Percentiles rank a stretch among this genome's conserved stretches.
Conservation (phyloP, 1,140 invertebrate genomes). For the Stegodyphus mimosarum region DNA sequence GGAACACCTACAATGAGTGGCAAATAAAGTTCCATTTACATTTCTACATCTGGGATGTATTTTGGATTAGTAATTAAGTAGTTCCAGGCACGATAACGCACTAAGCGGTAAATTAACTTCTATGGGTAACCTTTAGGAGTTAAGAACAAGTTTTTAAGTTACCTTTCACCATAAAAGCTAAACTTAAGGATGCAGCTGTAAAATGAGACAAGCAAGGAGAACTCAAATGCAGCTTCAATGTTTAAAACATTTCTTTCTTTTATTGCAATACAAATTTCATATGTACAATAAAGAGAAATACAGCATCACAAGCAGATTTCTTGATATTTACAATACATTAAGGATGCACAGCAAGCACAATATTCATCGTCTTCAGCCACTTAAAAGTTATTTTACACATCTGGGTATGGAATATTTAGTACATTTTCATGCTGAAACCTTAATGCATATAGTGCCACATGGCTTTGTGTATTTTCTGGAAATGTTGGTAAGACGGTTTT, state of each 20-base stretch:
- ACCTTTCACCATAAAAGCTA: no score
- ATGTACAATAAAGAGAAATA: conserved; percentile 45
- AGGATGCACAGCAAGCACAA: neutral
- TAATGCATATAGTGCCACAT: neutral
- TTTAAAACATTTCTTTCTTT: conserved; percentile 37
- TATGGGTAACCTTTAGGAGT: no score
- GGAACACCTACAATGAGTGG: no score
- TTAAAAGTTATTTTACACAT: neutral
- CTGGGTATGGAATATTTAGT: neutral
- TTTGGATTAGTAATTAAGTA: no score
- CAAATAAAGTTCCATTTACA: no score
- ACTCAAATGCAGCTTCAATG: no score
- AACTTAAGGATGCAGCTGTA: no score
- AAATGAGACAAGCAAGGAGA: no score
- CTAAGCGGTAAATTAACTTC: no score
- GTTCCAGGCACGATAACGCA: no score
- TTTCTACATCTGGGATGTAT: no score
- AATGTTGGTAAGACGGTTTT: neutral
- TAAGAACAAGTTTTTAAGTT: no score
- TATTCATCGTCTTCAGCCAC: neutral
- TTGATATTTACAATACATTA: neutral
- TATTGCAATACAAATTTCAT: conserved; percentile 53
- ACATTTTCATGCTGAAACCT: neutral
- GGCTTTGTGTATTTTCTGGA: neutral
- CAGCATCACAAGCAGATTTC: conserved; percentile 15